Conservation (phyloP, 2,113 vertebrate species). For the Microcebus tavaratra region DNA sequence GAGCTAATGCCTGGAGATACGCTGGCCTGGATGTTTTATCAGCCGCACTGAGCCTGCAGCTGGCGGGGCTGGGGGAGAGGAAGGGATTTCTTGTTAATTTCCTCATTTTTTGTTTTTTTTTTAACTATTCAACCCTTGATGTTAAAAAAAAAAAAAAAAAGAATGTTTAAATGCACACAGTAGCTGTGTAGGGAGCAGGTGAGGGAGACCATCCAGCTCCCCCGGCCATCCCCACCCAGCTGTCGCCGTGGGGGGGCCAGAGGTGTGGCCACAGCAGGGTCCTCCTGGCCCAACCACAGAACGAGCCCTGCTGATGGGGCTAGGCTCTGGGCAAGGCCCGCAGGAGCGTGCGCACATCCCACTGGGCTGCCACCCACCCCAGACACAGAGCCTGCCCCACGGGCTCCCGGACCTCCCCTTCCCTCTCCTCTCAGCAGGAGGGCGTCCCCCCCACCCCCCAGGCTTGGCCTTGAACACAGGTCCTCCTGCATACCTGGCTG, state of each 20-base stretch:
- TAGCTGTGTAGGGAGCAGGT: not conserved
- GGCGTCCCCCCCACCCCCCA: no score
- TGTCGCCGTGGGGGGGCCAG: not conserved
- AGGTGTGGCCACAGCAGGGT: not conserved
- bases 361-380: not conserved
- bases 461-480: not conserved
- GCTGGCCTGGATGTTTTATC: not conserved
- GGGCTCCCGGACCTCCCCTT: not conserved
- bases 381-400: not conserved
- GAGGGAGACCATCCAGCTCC: not conserved
- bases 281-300: no score
- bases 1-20: no score
- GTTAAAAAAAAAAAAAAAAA: not conserved
- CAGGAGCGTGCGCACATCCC: no score
- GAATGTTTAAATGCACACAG: not conserved
- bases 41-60: not conserved
- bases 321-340: not conserved
- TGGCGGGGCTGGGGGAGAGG: no score
- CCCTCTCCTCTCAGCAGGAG: not conserved
- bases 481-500: no score
- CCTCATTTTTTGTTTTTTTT: not conserved
- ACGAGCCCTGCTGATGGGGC: not conserved
- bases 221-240: not conserved
- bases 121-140: not conserved
- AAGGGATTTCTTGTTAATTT: not conserved